phyloP scores from a whole-genome alignment of 2,797 vertebrate genomes.

The Rhynchotus rufescens region DNA sequence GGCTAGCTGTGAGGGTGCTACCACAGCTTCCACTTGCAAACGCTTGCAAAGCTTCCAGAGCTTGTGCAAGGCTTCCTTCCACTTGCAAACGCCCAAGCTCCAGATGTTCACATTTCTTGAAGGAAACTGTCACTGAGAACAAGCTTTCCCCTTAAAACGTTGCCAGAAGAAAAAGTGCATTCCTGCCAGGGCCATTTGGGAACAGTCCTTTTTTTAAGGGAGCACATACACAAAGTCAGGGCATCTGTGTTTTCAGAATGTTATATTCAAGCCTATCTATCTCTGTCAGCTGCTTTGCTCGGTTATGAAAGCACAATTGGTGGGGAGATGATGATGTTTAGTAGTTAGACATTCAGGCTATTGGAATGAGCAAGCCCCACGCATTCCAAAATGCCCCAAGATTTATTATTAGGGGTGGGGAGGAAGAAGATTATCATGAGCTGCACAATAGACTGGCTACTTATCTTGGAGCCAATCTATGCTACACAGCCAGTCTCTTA shows the following conservation, averaged over 20 bases:
- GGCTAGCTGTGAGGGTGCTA: background rate
- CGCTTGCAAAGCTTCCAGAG: no score
- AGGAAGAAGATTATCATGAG: conserved; percentile 36
- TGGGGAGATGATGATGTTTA: background rate
- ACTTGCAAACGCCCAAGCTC: background rate
- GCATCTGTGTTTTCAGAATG: background rate
- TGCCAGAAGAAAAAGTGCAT: background rate
- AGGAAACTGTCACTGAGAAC: background rate
- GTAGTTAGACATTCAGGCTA: conserved; percentile 17
- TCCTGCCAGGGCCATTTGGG: background rate
- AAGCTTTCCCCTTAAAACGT: background rate
- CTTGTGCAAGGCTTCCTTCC: background rate
- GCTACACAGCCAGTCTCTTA: conserved; percentile 58
- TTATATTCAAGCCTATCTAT: background rate
- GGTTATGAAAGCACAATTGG: background rate
- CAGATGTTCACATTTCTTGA: background rate
- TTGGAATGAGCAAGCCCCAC: conserved; percentile 5
- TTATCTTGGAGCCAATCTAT: conserved; percentile 59
- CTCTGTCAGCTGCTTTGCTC: background rate
- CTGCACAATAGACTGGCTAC: conserved; percentile 57
- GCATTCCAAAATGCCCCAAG: conserved; percentile 62
- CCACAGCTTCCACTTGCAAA: background rate
- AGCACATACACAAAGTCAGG: background rate
- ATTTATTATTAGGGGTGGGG: conserved; percentile 60
- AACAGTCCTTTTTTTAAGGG: background rate